Percentiles rank a stretch among this genome's conserved stretches.
Conservation (phyloP, 2,797 vertebrate species). For the Jordanella pulchra region DNA sequence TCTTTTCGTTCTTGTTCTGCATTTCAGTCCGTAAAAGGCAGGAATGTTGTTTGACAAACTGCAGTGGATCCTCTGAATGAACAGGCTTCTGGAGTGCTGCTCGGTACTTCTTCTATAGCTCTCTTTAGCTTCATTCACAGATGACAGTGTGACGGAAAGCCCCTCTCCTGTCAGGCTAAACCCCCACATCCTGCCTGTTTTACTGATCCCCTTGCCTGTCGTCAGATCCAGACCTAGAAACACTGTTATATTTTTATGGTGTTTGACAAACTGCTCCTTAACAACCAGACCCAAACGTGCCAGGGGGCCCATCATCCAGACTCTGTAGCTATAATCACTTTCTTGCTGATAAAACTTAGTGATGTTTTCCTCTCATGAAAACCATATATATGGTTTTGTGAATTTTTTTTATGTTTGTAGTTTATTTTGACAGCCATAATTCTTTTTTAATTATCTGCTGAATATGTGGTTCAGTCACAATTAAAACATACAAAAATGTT, state of each 20-base stretch:
- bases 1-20: conserved; percentile 16
- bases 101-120: conserved; percentile 62
- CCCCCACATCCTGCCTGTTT: conserved; percentile 50
- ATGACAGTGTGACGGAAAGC: conserved; percentile 52
- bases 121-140: conserved; percentile 52
- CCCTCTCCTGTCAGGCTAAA: conserved; percentile 47
- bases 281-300: conserved; percentile 51
- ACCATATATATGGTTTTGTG: conserved; percentile 15
- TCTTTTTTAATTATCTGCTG: conserved; percentile 2
- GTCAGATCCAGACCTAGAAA: conserved; percentile 44
- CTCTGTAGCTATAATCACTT: conserved; percentile 23
- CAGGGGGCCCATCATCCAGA: conserved; percentile 24
- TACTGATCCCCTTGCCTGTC: conserved; percentile 22
- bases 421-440: conserved; percentile 4
- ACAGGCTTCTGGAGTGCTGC: conserved; percentile 49
- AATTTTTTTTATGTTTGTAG: conserved; percentile 10
- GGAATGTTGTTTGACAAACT: conserved; percentile 64
- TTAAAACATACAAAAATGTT: conserved; percentile 16
- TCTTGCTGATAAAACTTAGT: conserved; percentile 32
- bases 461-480: conserved; percentile 18
- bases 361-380: conserved; percentile 33
- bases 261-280: conserved; percentile 58
- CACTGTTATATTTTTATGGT: conserved; percentile 54
- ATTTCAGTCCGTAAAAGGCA: conserved; percentile 67
- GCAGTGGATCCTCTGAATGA: conserved; percentile 37